phyloP scores from a whole-genome alignment of 2,888 invertebrate genomes.

The Mesorhabditis belari region DNA sequence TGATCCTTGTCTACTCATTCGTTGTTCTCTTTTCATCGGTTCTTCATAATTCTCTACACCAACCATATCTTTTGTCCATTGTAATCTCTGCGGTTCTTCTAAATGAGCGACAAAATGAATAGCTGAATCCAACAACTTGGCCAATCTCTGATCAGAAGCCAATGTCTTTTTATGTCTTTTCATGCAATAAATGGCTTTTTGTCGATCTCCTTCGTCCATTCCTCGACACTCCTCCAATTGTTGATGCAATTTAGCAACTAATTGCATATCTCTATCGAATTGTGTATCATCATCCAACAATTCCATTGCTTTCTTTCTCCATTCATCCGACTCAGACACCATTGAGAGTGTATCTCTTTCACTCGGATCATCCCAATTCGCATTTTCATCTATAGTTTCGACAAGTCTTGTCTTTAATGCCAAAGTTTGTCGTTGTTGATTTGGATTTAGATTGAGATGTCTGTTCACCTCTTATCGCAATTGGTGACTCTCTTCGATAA shows the following conservation, averaged over 20 bases:
- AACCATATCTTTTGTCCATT: no score
- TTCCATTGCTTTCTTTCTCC: conserved; percentile 19
- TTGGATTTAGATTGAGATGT: not conserved
- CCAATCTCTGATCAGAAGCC: not conserved
- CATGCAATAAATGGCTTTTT: conserved; percentile 32
- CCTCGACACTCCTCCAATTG: conserved; percentile 18
- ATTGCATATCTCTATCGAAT: conserved; percentile 23
- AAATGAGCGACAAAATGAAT: not conserved
- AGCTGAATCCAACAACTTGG: not conserved
- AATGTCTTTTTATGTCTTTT: conserved; percentile 29
- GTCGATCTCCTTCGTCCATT: conserved; percentile 30
- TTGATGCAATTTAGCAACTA: conserved; percentile 24
- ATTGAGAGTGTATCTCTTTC: conserved; percentile 5
- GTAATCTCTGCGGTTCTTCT: not conserved
- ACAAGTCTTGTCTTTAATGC: not conserved
- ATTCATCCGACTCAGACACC: conserved; percentile 2
- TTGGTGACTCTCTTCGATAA: no score
- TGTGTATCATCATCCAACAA: conserved; percentile 25
- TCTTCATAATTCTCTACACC: not conserved
- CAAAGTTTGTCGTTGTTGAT: not conserved
- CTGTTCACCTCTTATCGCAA: no score
- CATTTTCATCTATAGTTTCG: not conserved
- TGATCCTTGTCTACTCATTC: no score
- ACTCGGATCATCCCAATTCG: not conserved
- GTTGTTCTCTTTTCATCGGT: no score